These are phyloP conservation scores for Temnothorax curvispinosus DNA, from an alignment of 1,140 invertebrate genomes.

Conservation along the genomic window DNA sequence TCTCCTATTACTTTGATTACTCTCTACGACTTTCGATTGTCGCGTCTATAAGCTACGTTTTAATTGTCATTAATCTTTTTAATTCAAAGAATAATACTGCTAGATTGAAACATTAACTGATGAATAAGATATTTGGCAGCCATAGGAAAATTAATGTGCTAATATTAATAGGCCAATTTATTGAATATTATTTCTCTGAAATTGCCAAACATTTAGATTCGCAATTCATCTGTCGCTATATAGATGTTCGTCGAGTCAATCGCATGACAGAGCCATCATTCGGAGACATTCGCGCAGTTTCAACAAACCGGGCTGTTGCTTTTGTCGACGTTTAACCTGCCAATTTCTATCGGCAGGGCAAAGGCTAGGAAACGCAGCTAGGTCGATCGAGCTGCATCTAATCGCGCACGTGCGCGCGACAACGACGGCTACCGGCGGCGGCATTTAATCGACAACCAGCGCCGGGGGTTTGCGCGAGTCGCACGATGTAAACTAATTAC, in stretches of 20 bases:
- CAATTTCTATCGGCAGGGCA: constrained; percentile 65
- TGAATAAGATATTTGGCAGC: background rate
- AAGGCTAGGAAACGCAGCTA: constrained; percentile 62
- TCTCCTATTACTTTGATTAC: background rate
- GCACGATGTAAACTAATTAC: constrained; percentile 82
- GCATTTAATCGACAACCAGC: constrained; percentile 75
- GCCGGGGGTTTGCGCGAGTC: constrained; percentile 72
- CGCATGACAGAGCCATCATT: background rate
- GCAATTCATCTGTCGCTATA: background rate
- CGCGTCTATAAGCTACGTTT: background rate
- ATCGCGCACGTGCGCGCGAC: constrained; percentile 62
- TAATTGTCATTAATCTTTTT: constrained; percentile 22
- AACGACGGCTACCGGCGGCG: constrained; percentile 61
- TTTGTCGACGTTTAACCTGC: constrained; percentile 60
- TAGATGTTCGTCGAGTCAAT: background rate
- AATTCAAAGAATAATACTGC: background rate
- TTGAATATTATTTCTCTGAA: background rate
- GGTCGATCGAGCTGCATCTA: constrained; percentile 63
- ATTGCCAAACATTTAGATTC: background rate
- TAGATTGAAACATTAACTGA: background rate
- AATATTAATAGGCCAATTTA: background rate
- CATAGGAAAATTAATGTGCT: background rate
- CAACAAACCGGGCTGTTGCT: constrained; percentile 14
- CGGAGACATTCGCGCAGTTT: background rate
- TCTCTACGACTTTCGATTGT: background rate